Percentiles rank a stretch among this genome's conserved stretches.
These are phyloP conservation scores for Antitype chi DNA, from an alignment of 2,888 invertebrate genomes.

Conservation along the genomic window DNA sequence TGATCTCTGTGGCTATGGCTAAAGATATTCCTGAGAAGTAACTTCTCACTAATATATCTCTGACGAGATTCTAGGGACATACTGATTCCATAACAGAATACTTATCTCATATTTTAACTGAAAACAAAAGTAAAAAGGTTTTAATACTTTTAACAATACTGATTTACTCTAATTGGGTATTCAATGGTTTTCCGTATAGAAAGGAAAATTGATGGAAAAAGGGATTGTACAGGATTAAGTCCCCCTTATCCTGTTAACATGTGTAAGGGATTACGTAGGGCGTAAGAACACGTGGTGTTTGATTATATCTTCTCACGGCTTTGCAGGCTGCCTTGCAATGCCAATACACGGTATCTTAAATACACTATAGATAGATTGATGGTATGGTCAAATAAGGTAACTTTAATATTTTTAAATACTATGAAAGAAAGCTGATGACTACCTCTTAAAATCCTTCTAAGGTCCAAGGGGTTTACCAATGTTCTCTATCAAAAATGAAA, in stretches of 20 bases:
- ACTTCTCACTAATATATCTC: too few species aligned
- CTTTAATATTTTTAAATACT: too few species aligned
- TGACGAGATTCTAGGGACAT: background rate
- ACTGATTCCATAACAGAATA: background rate
- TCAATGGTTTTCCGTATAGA: background rate
- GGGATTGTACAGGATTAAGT: constrained; percentile 19
- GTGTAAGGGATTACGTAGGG: constrained; percentile 44
- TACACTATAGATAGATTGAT: too few species aligned
- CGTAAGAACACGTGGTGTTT: constrained; percentile 11
- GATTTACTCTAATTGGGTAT: background rate
- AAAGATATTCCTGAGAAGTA: background rate
- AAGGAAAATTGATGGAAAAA: constrained; percentile 10
- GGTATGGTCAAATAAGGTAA: too few species aligned
- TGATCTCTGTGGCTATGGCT: background rate
- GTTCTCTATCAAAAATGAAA: background rate
- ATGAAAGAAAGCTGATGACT: background rate
- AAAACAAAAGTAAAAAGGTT: background rate
- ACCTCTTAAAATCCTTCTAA: background rate
- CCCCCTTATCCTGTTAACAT: constrained; percentile 9
- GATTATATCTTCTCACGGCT: constrained; percentile 19
- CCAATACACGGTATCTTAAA: background rate
- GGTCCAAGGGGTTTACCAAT: background rate
- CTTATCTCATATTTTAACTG: background rate
- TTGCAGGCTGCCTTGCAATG: too few species aligned
- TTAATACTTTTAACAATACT: background rate